phyloP scores from a whole-genome alignment of 2,113 vertebrate genomes.

The Catagonus wagneri region DNA sequence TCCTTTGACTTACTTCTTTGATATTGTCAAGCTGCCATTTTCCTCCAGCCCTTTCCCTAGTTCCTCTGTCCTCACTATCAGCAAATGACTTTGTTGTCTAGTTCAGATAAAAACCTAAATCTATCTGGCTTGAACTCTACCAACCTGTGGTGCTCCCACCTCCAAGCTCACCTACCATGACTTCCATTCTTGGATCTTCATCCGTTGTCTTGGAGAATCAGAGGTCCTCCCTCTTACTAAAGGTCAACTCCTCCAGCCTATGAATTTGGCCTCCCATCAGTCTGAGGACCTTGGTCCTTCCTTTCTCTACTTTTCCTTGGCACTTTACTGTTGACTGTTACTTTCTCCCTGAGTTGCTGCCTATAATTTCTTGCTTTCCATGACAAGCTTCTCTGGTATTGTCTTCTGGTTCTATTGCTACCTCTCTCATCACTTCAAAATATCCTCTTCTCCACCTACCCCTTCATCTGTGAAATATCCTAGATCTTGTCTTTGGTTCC shows the following conservation, averaged over 20 bases:
- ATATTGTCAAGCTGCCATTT: not conserved
- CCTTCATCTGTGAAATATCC: not conserved
- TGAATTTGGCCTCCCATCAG: not conserved
- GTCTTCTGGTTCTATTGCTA: not conserved
- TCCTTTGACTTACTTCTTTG: not conserved
- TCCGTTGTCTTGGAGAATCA: not conserved
- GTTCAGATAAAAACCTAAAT: not conserved
- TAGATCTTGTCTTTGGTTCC: not conserved
- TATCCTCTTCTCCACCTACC: not conserved
- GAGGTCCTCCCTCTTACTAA: not conserved
- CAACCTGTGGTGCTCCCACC: not conserved
- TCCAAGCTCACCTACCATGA: not conserved
- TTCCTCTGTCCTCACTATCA: not conserved
- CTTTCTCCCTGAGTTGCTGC: not conserved
- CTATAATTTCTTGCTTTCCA: not conserved
- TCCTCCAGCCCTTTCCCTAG: not conserved
- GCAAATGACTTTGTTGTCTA: not conserved
- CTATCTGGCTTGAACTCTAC: not conserved
- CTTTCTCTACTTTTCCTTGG: not conserved
- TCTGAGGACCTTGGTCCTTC: not conserved
- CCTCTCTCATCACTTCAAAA: not conserved
- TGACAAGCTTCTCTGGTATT: not conserved
- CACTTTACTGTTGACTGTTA: not conserved
- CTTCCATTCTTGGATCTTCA: not conserved
- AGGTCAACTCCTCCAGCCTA: too few relatives aligned